These are phyloP conservation scores for Oostethus manadensis DNA, from an alignment of 2,113 vertebrate species.

Conservation along the genomic window DNA sequence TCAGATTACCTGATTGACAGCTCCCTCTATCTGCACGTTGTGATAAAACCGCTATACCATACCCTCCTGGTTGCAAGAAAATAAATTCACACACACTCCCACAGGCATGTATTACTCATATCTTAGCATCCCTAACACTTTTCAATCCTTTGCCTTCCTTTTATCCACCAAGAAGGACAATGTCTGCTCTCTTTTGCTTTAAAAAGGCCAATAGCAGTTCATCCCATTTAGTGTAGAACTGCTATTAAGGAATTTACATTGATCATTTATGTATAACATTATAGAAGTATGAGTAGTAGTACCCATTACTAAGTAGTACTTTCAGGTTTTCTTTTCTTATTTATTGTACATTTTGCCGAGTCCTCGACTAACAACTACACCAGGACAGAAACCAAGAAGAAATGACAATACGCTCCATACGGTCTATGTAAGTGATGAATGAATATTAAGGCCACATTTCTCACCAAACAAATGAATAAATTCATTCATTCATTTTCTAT, in stretches of 20 bases:
- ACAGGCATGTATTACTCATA: slow-evolving; percentile 44
- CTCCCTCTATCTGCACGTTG: slow-evolving; percentile 89
- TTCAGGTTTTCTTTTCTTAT: not conserved
- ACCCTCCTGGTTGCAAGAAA: slow-evolving; percentile 85
- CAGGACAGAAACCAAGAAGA: too few relatives aligned
- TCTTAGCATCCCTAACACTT: slow-evolving; percentile 33
- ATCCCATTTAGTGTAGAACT: too few relatives aligned
- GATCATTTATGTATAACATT: slow-evolving; percentile 5
- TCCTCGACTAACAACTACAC: too few relatives aligned
- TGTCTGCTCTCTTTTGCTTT: not conserved
- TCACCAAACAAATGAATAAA: too few relatives aligned
- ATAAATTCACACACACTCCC: slow-evolving; percentile 42
- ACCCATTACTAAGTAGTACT: slow-evolving; percentile 7
- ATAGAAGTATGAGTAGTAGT: slow-evolving; percentile 23
- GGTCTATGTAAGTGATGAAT: too few relatives aligned
- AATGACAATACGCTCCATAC: too few relatives aligned
- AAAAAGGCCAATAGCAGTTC: too few relatives aligned
- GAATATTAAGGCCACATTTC: too few relatives aligned
- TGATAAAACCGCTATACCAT: slow-evolving; percentile 93
- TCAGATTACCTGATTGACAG: slow-evolving; percentile 96
- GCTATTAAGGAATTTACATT: too few relatives aligned
- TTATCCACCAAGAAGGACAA: not conserved
- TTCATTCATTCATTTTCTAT: too few relatives aligned
- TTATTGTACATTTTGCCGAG: too few relatives aligned
- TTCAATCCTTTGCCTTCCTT: slow-evolving; percentile 25